Conservation (phyloP, 1,140 invertebrate species). For the Tigriopus japonicus region DNA sequence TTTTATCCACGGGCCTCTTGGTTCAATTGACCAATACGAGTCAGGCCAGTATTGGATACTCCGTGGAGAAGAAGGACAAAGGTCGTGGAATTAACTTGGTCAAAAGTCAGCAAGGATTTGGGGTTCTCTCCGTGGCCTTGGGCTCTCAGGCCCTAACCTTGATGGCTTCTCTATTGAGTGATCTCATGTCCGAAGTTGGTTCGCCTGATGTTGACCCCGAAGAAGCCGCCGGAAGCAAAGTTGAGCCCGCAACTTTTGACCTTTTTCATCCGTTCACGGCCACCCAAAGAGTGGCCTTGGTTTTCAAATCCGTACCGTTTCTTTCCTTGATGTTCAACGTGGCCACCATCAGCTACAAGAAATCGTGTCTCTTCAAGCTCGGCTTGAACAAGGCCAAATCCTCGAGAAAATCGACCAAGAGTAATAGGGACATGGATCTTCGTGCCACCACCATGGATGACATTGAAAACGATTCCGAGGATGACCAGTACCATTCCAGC, state of each 20-base stretch:
- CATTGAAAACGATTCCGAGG: slow-evolving; percentile 11
- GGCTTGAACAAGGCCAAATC: background rate
- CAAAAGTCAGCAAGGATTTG: slow-evolving; percentile 57
- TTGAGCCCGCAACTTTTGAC: slow-evolving; percentile 35
- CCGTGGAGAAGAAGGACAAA: slow-evolving; percentile 34
- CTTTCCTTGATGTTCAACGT: slow-evolving; percentile 66
- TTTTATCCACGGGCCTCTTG: slow-evolving; percentile 65
- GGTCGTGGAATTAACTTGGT: slow-evolving; percentile 41
- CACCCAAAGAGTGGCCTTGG: slow-evolving; percentile 41
- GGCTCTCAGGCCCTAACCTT: slow-evolving; percentile 49
- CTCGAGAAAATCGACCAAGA: background rate
- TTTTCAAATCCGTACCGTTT: slow-evolving; percentile 42
- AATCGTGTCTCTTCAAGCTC: slow-evolving; percentile 28
- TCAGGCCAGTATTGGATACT: slow-evolving; percentile 31
- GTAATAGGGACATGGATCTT: background rate
- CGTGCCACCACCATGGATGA: background rate
- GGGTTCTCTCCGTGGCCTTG: slow-evolving; percentile 56
- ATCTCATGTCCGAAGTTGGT: slow-evolving; percentile 36
- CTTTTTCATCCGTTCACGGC: slow-evolving; percentile 39
- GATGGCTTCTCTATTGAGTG: slow-evolving; percentile 41
- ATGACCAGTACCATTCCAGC: slow-evolving; percentile 35
- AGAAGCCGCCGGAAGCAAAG: background rate
- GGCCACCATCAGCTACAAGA: slow-evolving; percentile 68
- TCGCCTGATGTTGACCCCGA: background rate
- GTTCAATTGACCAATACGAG: slow-evolving; percentile 38